Evolutionary conservation across 2,113 vertebrate genomes (phyloP).

Genomic region (Ranitomeya imitator): DNA sequence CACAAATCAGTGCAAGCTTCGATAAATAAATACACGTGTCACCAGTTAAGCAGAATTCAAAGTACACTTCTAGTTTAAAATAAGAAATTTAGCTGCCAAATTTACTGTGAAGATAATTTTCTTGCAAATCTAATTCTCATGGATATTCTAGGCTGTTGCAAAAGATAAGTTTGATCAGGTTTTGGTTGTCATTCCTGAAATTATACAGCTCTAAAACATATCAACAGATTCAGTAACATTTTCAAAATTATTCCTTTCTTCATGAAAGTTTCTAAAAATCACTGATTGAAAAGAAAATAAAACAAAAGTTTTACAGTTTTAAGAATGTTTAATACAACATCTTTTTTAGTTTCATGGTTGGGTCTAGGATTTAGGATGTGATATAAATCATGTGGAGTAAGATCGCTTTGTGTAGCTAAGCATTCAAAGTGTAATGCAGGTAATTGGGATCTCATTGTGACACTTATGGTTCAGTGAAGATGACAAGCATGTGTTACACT

Average conservation of each 20-base stretch:
- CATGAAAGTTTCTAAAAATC: background rate
- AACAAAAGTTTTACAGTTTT: background rate
- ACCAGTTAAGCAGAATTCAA: slow-evolving; percentile 25
- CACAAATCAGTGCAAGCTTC: slow-evolving; percentile 20
- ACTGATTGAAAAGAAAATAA: background rate
- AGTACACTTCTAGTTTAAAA: slow-evolving; percentile 24
- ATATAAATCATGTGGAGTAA: no score
- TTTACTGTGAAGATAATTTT: background rate
- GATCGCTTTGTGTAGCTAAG: no score
- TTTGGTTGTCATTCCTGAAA: slow-evolving; percentile 27
- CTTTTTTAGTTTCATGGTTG: no score
- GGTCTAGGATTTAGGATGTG: no score
- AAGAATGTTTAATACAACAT: no score
- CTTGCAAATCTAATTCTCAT: slow-evolving; percentile 34
- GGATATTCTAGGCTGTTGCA: background rate
- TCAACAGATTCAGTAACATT: background rate
- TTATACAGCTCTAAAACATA: slow-evolving; percentile 10
- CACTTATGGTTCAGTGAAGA: no score
- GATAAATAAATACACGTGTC: slow-evolving; percentile 24
- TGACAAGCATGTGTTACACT: no score
- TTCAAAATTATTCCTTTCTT: background rate
- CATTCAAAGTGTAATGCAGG: no score
- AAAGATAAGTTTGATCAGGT: slow-evolving; percentile 25
- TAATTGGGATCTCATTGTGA: no score
- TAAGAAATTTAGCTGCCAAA: slow-evolving; percentile 24